Percentiles rank a stretch among this genome's conserved stretches.
These are phyloP conservation scores for Saxicola maurus DNA, from an alignment of 2,797 vertebrate species.

Conservation along the genomic window DNA sequence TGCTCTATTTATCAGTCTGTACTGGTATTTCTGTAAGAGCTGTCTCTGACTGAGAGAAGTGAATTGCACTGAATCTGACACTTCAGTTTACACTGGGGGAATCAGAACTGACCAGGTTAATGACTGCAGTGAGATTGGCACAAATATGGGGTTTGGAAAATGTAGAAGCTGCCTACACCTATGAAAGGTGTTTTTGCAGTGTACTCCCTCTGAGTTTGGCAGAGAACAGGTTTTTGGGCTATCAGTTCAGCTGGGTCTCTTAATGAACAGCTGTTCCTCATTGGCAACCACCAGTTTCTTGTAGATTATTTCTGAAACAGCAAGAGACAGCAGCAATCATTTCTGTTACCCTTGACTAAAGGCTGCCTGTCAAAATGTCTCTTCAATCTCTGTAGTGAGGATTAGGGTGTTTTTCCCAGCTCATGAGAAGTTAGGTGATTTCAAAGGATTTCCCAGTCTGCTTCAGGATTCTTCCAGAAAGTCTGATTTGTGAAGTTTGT, in stretches of 20 bases:
- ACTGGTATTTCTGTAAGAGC: background rate
- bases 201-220: background rate
- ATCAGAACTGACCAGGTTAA: background rate
- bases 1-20: background rate
- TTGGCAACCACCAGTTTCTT: constrained; percentile 23
- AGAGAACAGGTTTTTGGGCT: background rate
- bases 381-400: background rate
- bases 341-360: constrained; percentile 15
- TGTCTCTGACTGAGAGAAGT: background rate
- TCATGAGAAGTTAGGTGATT: background rate
- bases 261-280: constrained; percentile 29
- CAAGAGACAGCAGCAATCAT: constrained; percentile 12
- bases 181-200: background rate
- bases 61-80: background rate
- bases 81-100: background rate
- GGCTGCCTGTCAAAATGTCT: background rate
- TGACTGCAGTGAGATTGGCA: background rate
- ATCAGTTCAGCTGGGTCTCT: background rate
- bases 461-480: background rate
- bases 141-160: background rate
- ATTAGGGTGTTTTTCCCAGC: background rate
- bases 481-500: background rate
- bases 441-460: background rate
- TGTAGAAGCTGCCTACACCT: background rate
- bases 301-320: constrained; percentile 32